Percentiles rank a stretch among this genome's conserved stretches.
Conservation (phyloP, 2,888 invertebrate genomes). For the Lasioglossum marginatum region DNA sequence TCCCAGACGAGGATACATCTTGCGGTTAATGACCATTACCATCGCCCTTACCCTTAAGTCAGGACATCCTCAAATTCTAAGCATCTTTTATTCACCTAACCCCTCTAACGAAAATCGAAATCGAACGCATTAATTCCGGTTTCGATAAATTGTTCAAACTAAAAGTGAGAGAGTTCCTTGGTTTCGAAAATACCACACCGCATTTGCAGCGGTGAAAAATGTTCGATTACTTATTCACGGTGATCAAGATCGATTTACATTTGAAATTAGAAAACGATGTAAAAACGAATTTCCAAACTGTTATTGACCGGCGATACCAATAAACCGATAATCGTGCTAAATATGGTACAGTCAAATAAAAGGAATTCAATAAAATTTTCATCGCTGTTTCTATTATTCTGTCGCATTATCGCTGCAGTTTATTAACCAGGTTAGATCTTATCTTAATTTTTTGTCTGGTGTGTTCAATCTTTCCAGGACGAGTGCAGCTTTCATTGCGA, state of each 20-base stretch:
- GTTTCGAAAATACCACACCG: not conserved
- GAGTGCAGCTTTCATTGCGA: too few relatives aligned
- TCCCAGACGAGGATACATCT: not conserved
- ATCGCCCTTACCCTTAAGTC: too few relatives aligned
- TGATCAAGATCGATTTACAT: not conserved
- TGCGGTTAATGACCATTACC: not conserved
- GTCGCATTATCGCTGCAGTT: not conserved
- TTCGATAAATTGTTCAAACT: not conserved
- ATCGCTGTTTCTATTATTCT: not conserved
- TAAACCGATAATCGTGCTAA: not conserved
- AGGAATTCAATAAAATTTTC: not conserved
- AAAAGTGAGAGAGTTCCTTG: not conserved
- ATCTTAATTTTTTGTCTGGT: not conserved
- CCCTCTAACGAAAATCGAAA: not conserved
- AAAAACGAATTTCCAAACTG: conserved; percentile 3
- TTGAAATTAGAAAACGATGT: not conserved
- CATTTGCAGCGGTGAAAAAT: not conserved
- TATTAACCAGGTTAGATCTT: not conserved
- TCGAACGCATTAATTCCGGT: not conserved
- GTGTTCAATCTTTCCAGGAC: not conserved
- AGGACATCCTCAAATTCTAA: not conserved
- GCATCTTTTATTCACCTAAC: not conserved
- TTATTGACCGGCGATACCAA: not conserved
- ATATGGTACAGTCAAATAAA: not conserved
- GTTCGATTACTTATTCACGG: conserved; percentile 14